Conservation (phyloP, 53 echinoderm and acorn worm genomes). For the Antedon mediterranea region DNA sequence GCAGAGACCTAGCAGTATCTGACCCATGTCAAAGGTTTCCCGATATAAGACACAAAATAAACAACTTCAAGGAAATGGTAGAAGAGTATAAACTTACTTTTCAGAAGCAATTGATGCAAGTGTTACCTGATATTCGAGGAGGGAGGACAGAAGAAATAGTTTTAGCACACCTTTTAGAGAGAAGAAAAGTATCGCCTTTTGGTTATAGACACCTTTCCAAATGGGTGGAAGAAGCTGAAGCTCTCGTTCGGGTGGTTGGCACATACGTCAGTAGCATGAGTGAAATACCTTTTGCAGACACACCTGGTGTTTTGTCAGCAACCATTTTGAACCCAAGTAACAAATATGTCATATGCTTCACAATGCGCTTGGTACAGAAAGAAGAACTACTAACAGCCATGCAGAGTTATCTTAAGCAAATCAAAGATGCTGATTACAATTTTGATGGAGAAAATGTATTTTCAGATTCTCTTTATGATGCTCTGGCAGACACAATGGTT, state of each 20-base stretch:
- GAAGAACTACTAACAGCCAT: neutral
- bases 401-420: slow-evolving; percentile 1
- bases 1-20: slow-evolving; percentile 11
- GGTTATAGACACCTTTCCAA: neutral
- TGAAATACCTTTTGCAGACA: too few relatives aligned
- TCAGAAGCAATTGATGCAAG: slow-evolving; percentile 9
- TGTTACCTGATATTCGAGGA: slow-evolving; percentile 14
- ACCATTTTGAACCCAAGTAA: slow-evolving; percentile 1
- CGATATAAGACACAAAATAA: slow-evolving; percentile 15
- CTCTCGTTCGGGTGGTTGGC: too few relatives aligned
- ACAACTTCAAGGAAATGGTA: slow-evolving; percentile 1
- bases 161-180: slow-evolving; percentile 8
- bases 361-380: neutral
- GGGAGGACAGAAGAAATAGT: slow-evolving; percentile 18
- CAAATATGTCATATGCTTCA: slow-evolving; percentile 10
- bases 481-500: neutral
- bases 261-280: too few relatives aligned
- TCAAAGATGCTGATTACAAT: neutral
- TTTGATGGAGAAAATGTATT: neutral
- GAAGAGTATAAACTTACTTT: slow-evolving; percentile 10
- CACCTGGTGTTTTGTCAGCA: slow-evolving; percentile 8
- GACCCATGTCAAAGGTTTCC: slow-evolving; percentile 17
- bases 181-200: slow-evolving; percentile 14
- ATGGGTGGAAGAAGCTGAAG: slow-evolving; percentile 21
- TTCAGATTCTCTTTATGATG: neutral